A percentile compares a stretch with the other conserved stretches of the same genome.
phyloP scores from a whole-genome alignment of 1,140 invertebrate genomes.

The Saccostrea cuccullata region DNA sequence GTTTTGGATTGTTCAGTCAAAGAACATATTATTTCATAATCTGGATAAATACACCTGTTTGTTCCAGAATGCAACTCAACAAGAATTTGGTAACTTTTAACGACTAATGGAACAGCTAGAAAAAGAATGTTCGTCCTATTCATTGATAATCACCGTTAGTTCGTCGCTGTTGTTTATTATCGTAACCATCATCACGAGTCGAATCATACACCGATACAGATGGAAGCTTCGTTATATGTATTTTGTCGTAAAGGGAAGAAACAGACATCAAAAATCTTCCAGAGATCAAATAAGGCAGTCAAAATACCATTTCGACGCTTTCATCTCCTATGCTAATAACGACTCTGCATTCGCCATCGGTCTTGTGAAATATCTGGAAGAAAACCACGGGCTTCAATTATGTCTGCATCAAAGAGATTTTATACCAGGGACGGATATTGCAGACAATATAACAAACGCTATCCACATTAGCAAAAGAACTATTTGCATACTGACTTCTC shows the following conservation, averaged over 20 bases:
- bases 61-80: background rate
- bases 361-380: constrained; percentile 44
- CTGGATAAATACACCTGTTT: background rate
- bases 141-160: background rate
- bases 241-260: constrained; percentile 48
- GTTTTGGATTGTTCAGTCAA: constrained; percentile 25
- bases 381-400: constrained; percentile 44
- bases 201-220: constrained; percentile 35
- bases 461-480: constrained; percentile 83
- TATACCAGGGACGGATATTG: constrained; percentile 76
- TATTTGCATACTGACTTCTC: constrained; percentile 82
- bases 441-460: constrained; percentile 82
- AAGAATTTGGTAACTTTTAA: background rate
- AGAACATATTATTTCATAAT: constrained; percentile 6
- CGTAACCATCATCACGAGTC: background rate
- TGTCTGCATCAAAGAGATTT: constrained; percentile 67
- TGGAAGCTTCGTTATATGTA: constrained; percentile 68
- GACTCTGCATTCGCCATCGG: constrained; percentile 53
- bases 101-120: background rate
- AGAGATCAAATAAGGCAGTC: background rate
- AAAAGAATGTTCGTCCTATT: constrained; percentile 34
- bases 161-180: constrained; percentile 19
- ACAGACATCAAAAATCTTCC: background rate
- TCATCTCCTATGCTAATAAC: constrained; percentile 62
- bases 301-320: constrained; percentile 59